Base-by-base conservation (phyloP, 2,113 vertebrate species). In the Dicrurus megarhynchus region DNA sequence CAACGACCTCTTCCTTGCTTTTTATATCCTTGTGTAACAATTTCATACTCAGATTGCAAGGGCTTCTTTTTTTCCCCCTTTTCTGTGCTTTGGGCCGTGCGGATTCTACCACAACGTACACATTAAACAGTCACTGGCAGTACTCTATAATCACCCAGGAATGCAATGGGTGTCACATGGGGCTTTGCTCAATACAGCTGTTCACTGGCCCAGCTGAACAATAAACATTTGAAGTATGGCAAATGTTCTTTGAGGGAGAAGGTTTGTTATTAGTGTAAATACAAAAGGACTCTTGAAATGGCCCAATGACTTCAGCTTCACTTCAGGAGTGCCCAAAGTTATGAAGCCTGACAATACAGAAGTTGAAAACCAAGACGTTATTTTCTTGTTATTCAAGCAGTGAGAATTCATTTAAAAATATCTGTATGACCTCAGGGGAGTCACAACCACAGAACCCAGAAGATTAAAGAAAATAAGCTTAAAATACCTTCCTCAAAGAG, bases 401-500 rank as follows among this genome's bases (percentile, higher is more conserved):
- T 92, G 77, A 68, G 67, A 93, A 85, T 94, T 91, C 83, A 89
- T 86, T 95, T 96, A 46, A 92, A 97, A 96, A 95, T 93, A 96
- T 95, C 87, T 91, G 28, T 70, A 77, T 94, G 89, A 94, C 79
- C 87, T 96, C 93, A 92, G 64, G 79, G 84, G 91, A 93, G 78
- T 89, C 91, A 85, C 50, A 91, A 84, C 74, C 88, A 77, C 84
- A 94, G 83, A 91, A 92, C 89, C 83, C 89, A 93, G 91, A 97
- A 90, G 87, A 93, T 97, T 96, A 95, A 94, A 93, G 92, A 91
- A 94, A 96, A 96, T 96, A 94, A 94, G 86, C 74, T 94, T 93
- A 71, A 95, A 97, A 97, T 96, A 93, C 89, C 77, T 97, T 97
- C 87, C 94, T 78, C 63, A 73, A 44, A 79, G 65, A 87, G 90